Conservation (phyloP, 92 coral and sea anemone genomes). For the Blastomussa wellsi region DNA sequence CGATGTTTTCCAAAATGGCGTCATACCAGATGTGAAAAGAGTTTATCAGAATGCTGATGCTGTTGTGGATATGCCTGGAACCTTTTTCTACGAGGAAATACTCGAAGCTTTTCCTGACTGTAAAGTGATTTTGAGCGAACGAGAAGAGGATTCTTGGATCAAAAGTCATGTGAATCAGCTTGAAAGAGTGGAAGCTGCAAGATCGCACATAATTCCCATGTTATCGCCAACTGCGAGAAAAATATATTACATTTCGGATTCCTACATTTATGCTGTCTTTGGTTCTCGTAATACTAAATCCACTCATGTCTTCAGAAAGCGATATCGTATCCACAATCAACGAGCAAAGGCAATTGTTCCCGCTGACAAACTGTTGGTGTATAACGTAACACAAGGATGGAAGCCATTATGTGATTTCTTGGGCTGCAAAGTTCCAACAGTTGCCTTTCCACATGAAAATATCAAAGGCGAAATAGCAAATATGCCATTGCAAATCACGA, state of each 20-base stretch:
- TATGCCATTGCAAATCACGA: background rate
- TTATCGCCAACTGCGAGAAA: conserved; percentile 38
- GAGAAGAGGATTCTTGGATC: conserved; percentile 56
- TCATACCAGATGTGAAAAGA: conserved; percentile 42
- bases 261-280: background rate
- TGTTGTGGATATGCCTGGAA: conserved; percentile 43
- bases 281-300: conserved; percentile 32
- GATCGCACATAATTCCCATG: background rate
- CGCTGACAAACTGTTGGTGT: conserved; percentile 51
- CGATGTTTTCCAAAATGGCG: conserved; percentile 42
- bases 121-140: conserved; percentile 50
- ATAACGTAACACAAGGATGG: conserved; percentile 59
- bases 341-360: conserved; percentile 53
- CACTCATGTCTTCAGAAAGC: conserved; percentile 42
- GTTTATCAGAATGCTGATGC: conserved; percentile 60
- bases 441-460: conserved; percentile 53
- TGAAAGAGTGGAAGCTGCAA: background rate
- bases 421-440: conserved; percentile 42
- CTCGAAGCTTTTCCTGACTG: conserved; percentile 64
- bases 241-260: background rate
- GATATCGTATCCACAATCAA: conserved; percentile 53
- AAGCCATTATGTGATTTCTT: conserved; percentile 59
- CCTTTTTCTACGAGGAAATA: conserved; percentile 53
- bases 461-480: conserved; percentile 31
- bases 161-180: conserved; percentile 39